A percentile compares a stretch with the other conserved stretches of the same genome.
These are phyloP conservation scores for Entelurus aequoreus DNA, from an alignment of 2,113 vertebrate genomes.

Conservation along the genomic window DNA sequence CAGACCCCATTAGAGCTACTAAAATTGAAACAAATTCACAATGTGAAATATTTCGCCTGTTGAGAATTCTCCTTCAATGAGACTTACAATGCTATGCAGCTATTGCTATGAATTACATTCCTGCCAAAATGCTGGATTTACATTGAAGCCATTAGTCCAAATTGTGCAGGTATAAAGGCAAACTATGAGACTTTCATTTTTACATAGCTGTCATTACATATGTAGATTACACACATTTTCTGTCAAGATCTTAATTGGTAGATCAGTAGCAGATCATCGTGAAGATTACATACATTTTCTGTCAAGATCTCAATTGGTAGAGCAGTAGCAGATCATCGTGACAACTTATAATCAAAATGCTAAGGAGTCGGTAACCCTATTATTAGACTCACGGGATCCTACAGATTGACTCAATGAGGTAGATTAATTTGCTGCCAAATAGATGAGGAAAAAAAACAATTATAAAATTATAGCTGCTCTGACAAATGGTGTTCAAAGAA, in stretches of 20 bases:
- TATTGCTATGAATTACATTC: slow-evolving; percentile 21
- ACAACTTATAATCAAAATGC: neutral
- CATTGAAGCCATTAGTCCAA: neutral
- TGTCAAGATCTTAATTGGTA: neutral
- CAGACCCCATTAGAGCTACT: slow-evolving; percentile 22
- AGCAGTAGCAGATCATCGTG: slow-evolving; percentile 2
- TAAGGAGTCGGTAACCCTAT: neutral
- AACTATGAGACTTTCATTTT: slow-evolving; percentile 8
- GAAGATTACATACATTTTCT: no score
- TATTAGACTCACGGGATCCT: slow-evolving; percentile 1
- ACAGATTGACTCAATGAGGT: slow-evolving; percentile 63
- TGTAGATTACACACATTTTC: neutral
- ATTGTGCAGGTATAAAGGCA: slow-evolving; percentile 17
- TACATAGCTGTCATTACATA: slow-evolving; percentile 6
- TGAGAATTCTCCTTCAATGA: no score
- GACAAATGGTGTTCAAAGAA: neutral
- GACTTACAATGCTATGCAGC: slow-evolving; percentile 25
- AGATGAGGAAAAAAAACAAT: neutral
- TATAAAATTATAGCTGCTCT: neutral
- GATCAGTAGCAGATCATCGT: slow-evolving; percentile 1
- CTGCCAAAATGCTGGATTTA: slow-evolving; percentile 8
- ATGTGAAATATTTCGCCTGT: slow-evolving; percentile 8
- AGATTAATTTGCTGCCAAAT: slow-evolving; percentile 51
- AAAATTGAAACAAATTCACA: slow-evolving; percentile 33
- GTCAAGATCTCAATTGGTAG: neutral